Evolutionary conservation across 2,113 vertebrate species (phyloP).

Genomic region (Pluvianellus socialis): DNA sequence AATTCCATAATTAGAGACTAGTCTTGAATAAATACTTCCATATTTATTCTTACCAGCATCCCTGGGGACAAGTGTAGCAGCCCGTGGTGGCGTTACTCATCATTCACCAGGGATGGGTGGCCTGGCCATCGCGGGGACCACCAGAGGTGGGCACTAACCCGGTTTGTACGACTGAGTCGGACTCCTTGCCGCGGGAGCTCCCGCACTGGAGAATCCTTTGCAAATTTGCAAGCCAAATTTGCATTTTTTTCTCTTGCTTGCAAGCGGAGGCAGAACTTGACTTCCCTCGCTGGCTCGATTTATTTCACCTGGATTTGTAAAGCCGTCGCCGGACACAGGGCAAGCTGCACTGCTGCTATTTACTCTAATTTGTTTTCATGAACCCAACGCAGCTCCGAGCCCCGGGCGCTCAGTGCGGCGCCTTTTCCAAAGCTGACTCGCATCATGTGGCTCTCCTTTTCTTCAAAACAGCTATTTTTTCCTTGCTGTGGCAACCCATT

Average conservation of each 20-base stretch:
- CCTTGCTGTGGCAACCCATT: neutral
- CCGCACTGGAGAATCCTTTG: neutral
- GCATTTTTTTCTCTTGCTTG: neutral
- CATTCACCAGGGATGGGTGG: neutral
- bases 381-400: neutral
- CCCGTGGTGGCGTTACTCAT: neutral
- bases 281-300: neutral
- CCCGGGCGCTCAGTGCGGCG: rapidly evolving
- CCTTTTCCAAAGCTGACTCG: neutral
- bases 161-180: rapidly evolving
- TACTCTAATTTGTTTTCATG: neutral
- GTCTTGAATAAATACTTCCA: neutral
- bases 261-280: neutral
- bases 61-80: neutral
- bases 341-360: neutral
- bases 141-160: too few species aligned
- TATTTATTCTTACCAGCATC: neutral
- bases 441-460: too few species aligned
- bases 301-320: neutral
- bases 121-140: neutral
- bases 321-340: rapidly evolving
- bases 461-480: neutral
- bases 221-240: neutral
- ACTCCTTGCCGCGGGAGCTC: neutral
- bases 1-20: neutral